Conservation (phyloP, 2,797 vertebrate species). For the Atherinosoma microstoma region DNA sequence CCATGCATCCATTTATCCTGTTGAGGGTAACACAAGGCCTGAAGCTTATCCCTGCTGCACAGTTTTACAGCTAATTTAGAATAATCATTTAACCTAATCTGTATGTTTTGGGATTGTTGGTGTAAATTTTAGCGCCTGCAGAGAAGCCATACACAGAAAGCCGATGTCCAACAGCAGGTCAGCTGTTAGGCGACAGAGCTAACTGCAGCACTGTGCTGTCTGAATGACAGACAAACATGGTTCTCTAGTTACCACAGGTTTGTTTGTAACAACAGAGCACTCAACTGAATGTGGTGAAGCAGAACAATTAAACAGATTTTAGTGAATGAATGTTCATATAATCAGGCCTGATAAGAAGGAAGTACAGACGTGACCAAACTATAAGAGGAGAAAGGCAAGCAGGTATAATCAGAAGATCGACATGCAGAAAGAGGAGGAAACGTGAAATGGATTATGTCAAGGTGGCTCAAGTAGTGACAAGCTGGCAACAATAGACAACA, state of each 20-base stretch:
- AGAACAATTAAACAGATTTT: background rate
- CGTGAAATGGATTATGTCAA: background rate
- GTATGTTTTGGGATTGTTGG: background rate
- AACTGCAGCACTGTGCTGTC: background rate
- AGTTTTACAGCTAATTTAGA: too few species aligned
- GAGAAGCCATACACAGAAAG: background rate
- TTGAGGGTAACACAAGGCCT: background rate
- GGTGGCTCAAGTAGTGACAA: conserved; percentile 13
- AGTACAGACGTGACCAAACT: background rate
- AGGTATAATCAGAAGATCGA: background rate
- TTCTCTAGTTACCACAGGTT: background rate
- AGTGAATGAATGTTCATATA: background rate
- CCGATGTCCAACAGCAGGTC: background rate
- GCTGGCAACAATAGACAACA: conserved; percentile 1
- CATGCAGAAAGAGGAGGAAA: background rate
- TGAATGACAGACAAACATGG: background rate
- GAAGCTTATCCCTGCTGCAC: background rate
- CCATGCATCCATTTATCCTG: conserved; percentile 13
- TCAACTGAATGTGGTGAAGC: background rate
- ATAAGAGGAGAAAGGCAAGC: background rate
- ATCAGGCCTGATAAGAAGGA: background rate
- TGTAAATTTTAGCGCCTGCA: background rate
- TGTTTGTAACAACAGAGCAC: background rate
- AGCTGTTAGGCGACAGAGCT: background rate
- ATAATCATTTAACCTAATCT: background rate